A percentile compares a stretch with the other conserved stretches of the same genome.
These are phyloP conservation scores for Caprella mutica DNA, from an alignment of 2,888 invertebrate genomes.

Conservation along the genomic window DNA sequence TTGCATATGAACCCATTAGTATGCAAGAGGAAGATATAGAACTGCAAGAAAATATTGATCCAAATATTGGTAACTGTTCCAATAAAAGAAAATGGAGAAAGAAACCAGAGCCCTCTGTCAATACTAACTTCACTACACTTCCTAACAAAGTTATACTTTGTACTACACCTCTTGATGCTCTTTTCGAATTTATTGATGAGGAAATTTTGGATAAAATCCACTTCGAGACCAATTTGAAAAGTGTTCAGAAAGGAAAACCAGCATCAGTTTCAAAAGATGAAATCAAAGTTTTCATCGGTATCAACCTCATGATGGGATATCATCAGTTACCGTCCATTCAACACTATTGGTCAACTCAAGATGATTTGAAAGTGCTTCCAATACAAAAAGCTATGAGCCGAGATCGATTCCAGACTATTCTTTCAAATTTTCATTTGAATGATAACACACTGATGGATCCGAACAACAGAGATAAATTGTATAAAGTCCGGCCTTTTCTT, in stretches of 20 bases:
- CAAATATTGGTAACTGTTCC: no score
- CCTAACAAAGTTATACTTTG: no score
- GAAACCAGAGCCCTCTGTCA: neutral
- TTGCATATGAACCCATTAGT: no score
- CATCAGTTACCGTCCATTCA: neutral
- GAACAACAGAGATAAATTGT: neutral
- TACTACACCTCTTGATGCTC: neutral
- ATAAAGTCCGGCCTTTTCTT: neutral
- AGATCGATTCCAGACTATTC: neutral
- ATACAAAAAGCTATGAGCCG: neutral
- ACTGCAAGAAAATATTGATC: no score
- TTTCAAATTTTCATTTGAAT: neutral
- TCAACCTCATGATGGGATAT: neutral
- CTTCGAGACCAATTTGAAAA: neutral
- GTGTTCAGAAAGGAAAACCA: neutral
- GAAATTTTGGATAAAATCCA: neutral
- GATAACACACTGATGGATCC: neutral
- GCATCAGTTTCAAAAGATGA: neutral
- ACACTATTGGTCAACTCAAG: neutral
- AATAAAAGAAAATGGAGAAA: constrained; percentile 4
- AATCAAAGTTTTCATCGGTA: neutral
- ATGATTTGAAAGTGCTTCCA: neutral
- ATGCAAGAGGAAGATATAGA: no score
- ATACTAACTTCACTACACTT: no score
- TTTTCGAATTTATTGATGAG: neutral